These are phyloP conservation scores for Denticeps clupeoides DNA, from an alignment of 2,797 vertebrate species.

Conservation along the genomic window DNA sequence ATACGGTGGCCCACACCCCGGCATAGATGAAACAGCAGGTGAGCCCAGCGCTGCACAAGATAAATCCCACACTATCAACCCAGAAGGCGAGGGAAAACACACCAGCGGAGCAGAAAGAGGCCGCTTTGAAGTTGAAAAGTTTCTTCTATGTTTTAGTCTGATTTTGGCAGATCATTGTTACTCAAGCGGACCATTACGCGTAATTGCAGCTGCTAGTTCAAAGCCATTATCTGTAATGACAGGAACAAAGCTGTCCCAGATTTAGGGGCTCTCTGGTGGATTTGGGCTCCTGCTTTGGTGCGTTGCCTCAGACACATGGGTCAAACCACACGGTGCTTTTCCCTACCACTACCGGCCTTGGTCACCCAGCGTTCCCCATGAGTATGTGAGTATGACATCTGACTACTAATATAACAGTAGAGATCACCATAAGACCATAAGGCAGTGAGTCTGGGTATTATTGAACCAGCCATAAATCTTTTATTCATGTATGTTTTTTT, in stretches of 20 bases:
- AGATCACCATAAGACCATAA: too few species aligned
- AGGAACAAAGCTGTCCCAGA: conserved; percentile 58
- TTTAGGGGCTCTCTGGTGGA: conserved; percentile 54
- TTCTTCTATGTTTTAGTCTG: neutral
- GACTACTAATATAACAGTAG: too few species aligned
- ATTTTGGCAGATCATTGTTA: conserved; percentile 42
- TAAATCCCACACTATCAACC: too few species aligned
- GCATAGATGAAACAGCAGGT: neutral
- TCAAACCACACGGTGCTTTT: neutral
- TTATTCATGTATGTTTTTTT: too few species aligned
- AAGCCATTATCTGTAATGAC: conserved; percentile 52
- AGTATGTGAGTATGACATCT: too few species aligned
- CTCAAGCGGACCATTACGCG: conserved; percentile 57
- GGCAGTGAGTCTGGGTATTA: too few species aligned
- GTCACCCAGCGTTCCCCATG: too few species aligned
- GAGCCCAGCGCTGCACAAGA: too few species aligned
- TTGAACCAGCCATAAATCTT: too few species aligned
- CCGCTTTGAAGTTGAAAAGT: conserved; percentile 13
- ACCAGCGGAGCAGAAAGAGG: conserved; percentile 18
- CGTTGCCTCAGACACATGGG: conserved; percentile 46
- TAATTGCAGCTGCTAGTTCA: conserved; percentile 55
- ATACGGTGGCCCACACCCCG: too few species aligned
- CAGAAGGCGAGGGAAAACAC: conserved; percentile 14
- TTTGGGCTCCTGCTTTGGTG: conserved; percentile 47
- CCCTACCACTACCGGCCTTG: too few species aligned